Conservation (phyloP, 2,888 invertebrate genomes). For the Apodemia zela region DNA sequence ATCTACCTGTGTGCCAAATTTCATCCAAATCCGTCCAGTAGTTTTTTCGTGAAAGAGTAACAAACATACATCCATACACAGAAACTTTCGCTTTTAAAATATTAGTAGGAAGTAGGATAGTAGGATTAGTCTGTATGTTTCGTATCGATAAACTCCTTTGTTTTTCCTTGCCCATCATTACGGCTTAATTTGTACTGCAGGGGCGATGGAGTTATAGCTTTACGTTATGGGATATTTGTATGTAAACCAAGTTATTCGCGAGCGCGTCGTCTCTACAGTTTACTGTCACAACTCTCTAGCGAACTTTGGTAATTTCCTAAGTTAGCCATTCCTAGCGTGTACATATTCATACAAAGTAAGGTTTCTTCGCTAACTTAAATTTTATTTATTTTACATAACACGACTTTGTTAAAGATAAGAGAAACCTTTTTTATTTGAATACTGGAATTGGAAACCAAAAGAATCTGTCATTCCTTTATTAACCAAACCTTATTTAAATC, state of each 20-base stretch:
- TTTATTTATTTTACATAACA: background rate
- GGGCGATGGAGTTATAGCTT: slow-evolving; percentile 3
- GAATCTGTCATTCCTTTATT: too few relatives aligned
- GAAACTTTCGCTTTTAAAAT: too few relatives aligned
- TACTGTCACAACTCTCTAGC: slow-evolving; percentile 9
- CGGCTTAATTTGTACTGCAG: background rate
- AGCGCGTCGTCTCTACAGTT: slow-evolving; percentile 13
- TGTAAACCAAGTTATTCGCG: slow-evolving; percentile 16
- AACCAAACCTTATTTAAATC: too few relatives aligned
- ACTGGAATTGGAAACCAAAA: too few relatives aligned
- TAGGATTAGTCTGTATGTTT: background rate
- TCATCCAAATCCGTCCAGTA: too few relatives aligned
- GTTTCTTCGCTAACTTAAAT: background rate
- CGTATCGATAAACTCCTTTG: background rate
- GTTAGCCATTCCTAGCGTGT: background rate
- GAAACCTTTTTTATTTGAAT: too few relatives aligned
- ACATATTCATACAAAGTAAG: slow-evolving; percentile 5
- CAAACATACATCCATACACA: too few relatives aligned
- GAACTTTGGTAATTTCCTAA: slow-evolving; percentile 11
- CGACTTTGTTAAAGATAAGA: too few relatives aligned
- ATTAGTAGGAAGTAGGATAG: too few relatives aligned
- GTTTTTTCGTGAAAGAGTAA: too few relatives aligned
- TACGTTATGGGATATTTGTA: slow-evolving; percentile 4
- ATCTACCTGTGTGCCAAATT: too few relatives aligned
- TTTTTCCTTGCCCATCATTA: background rate